phyloP scores from a whole-genome alignment of 2,888 invertebrate species.

The Chrysina gloriosa region DNA sequence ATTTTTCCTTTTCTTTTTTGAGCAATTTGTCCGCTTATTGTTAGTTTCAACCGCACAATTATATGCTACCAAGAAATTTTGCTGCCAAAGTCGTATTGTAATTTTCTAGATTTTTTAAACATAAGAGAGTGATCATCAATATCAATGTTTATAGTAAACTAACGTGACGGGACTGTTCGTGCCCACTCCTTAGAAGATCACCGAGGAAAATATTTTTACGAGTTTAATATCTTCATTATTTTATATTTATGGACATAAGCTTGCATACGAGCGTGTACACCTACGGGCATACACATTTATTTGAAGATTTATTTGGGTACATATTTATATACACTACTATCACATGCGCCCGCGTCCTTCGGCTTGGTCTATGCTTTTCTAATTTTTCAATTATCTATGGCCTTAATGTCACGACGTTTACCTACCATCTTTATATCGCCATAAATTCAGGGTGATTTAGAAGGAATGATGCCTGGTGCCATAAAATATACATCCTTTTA shows the following conservation, averaged over 20 bases:
- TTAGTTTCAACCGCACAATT: no score
- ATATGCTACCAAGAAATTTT: no score
- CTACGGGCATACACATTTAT: no score
- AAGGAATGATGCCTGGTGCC: neutral
- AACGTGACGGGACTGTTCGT: no score
- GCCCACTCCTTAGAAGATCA: neutral
- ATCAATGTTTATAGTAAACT: no score
- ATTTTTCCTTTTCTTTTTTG: no score
- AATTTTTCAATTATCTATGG: neutral
- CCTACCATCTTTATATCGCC: neutral
- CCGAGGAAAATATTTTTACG: neutral
- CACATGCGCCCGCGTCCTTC: neutral
- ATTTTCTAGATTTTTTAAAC: no score
- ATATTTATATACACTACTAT: neutral
- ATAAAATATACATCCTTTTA: neutral
- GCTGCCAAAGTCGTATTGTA: no score
- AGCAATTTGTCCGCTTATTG: no score
- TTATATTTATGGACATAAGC: constrained; percentile 7
- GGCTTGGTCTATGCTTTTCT: neutral
- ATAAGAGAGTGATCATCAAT: no score
- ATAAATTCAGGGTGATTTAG: neutral
- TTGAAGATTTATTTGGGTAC: neutral
- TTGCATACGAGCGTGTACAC: no score
- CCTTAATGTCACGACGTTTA: neutral
- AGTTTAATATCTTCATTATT: constrained; percentile 5